Evolutionary conservation across 2,888 invertebrate species (phyloP).

Genomic region (Erannis defoliaria): DNA sequence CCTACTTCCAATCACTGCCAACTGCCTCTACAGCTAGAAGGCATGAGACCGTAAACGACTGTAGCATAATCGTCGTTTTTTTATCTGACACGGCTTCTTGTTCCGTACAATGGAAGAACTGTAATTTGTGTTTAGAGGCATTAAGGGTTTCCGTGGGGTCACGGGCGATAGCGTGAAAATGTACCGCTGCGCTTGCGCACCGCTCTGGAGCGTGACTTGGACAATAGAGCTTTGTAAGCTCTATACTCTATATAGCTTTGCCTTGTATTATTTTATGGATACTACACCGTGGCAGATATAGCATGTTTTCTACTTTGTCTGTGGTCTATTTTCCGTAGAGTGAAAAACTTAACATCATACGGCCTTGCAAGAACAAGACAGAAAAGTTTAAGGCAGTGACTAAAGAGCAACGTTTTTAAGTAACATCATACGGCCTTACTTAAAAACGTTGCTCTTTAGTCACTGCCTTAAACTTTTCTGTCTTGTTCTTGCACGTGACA

Average conservation of each 20-base stretch:
- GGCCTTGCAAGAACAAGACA: not conserved
- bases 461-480: too few species aligned
- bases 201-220: slow-evolving; percentile 44
- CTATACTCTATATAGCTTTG: slow-evolving; percentile 3
- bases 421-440: too few species aligned
- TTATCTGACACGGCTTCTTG: slow-evolving; percentile 65
- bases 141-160: slow-evolving; percentile 53
- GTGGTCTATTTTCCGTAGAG: not conserved
- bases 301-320: not conserved
- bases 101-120: slow-evolving; percentile 65
- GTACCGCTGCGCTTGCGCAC: slow-evolving; percentile 57
- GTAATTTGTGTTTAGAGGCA: slow-evolving; percentile 54
- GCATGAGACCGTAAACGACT: slow-evolving; percentile 37
- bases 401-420: too few species aligned
- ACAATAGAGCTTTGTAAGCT: slow-evolving; percentile 36
- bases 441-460: too few species aligned
- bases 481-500: too few species aligned
- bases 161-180: slow-evolving; percentile 59
- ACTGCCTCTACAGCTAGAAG: slow-evolving; percentile 17
- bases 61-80: slow-evolving; percentile 44
- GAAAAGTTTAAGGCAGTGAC: too few species aligned
- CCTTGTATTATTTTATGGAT: slow-evolving; percentile 1
- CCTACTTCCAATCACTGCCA: not conserved
- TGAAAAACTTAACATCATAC: too few species aligned
- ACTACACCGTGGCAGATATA: not conserved